These are phyloP conservation scores for Phaedon cochleariae DNA, from an alignment of 2,888 invertebrate genomes.

Conservation along the genomic window DNA sequence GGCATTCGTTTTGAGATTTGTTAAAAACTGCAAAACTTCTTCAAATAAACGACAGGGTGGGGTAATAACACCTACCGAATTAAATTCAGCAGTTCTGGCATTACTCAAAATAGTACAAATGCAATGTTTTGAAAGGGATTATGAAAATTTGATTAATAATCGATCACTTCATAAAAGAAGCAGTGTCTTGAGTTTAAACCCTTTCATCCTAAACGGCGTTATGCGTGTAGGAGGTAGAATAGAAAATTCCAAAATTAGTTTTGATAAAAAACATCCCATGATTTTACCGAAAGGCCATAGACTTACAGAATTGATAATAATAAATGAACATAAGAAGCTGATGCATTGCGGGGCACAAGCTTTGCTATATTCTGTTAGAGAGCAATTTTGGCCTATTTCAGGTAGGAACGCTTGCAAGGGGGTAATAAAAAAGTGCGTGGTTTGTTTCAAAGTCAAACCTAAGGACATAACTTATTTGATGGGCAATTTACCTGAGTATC, in stretches of 20 bases:
- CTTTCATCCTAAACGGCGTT: constrained; percentile 16
- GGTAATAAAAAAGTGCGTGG: constrained; percentile 36
- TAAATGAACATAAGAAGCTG: constrained; percentile 27
- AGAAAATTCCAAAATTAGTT: constrained; percentile 20
- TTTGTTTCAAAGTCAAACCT: constrained; percentile 40
- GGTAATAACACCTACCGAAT: constrained; percentile 9
- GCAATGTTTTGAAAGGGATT: constrained; percentile 19
- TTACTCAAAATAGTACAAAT: constrained; percentile 17
- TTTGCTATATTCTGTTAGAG: constrained; percentile 32
- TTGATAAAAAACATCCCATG: too few relatives aligned
- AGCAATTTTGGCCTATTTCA: constrained; percentile 45
- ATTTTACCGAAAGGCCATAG: constrained; percentile 25
- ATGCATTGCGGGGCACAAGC: constrained; percentile 32
- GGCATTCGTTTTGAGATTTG: too few relatives aligned
- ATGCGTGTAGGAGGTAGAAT: too few relatives aligned
- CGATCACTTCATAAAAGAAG: constrained; percentile 12
- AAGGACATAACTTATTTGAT: constrained; percentile 35
- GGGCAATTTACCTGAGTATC: constrained; percentile 43
- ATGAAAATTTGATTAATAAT: constrained; percentile 3
- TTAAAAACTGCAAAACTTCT: too few relatives aligned
- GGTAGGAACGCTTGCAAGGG: constrained; percentile 40
- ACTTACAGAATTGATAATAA: constrained; percentile 32
- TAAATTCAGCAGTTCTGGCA: constrained; percentile 1
- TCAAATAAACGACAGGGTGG: background rate
- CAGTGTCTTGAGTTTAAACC: constrained; percentile 20